Evolutionary conservation across 2,797 vertebrate genomes (phyloP).

Genomic region (Caiman crocodilus): DNA sequence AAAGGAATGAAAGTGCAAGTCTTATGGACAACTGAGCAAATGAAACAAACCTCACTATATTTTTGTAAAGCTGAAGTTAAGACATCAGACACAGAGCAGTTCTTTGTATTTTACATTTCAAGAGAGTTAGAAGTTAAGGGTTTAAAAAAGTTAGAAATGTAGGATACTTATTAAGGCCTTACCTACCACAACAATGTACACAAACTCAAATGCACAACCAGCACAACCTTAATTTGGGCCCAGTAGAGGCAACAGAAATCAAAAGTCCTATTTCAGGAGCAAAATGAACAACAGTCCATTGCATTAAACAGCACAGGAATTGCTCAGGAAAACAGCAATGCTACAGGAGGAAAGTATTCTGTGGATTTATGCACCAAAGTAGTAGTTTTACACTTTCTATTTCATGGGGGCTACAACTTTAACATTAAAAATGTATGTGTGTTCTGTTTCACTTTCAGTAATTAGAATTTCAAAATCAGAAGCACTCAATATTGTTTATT

Average conservation of each 20-base stretch:
- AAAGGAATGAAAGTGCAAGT: not conserved
- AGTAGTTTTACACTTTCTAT: constrained; percentile 1
- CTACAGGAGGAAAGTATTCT: not conserved
- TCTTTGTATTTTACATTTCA: constrained; percentile 42
- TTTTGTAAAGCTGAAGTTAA: not conserved
- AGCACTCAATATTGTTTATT: constrained; percentile 38
- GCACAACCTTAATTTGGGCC: not conserved
- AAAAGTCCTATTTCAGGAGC: not conserved
- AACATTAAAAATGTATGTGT: not conserved
- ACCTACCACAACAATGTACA: not conserved
- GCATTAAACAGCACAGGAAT: not conserved
- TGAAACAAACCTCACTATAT: not conserved
- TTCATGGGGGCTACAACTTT: not conserved
- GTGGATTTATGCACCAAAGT: not conserved
- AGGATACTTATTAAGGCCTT: not conserved
- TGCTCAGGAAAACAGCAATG: not conserved
- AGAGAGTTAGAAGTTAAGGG: constrained; percentile 25
- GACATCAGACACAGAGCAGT: not conserved
- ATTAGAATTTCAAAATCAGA: constrained; percentile 28
- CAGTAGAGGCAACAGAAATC: not conserved
- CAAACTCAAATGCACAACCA: not conserved
- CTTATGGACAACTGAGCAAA: not conserved
- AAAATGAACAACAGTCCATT: not conserved
- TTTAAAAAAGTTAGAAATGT: constrained; percentile 28
- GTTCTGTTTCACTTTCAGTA: constrained; percentile 4